phyloP scores from a whole-genome alignment of 2,113 vertebrate species.

The Saimiri boliviensis region DNA sequence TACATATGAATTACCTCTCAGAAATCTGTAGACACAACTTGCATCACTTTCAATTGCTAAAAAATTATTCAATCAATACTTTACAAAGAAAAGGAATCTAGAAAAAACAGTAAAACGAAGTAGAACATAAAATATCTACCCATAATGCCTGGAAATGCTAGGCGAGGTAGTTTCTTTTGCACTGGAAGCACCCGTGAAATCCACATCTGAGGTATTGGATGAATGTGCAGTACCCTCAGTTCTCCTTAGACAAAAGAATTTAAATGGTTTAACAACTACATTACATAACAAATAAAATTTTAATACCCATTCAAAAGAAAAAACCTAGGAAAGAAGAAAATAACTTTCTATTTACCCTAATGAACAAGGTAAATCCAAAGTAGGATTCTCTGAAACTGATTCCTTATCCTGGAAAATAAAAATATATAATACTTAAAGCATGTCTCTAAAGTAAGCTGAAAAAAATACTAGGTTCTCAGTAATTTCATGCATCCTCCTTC shows the following conservation, averaged over 20 bases:
- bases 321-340: constrained; percentile 33
- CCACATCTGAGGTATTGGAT: constrained; percentile 95
- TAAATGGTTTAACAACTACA: constrained; percentile 62
- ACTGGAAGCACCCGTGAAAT: constrained; percentile 94
- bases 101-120: constrained; percentile 5
- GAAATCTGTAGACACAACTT: background rate
- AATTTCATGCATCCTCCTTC: background rate
- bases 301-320: constrained; percentile 36
- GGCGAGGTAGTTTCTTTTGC: constrained; percentile 99
- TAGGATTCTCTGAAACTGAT: constrained; percentile 86
- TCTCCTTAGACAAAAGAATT: constrained; percentile 83
- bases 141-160: constrained; percentile 95
- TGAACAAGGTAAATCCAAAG: constrained; percentile 89
- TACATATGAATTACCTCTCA: background rate
- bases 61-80: constrained; percentile 5
- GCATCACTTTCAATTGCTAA: background rate
- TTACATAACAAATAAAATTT: constrained; percentile 70
- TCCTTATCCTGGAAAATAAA: constrained; percentile 82
- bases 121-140: constrained; percentile 83
- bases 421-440: constrained; percentile 43
- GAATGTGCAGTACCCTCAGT: constrained; percentile 91
- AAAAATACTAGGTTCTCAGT: constrained; percentile 21
- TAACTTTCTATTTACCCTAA: constrained; percentile 88
- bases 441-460: background rate
- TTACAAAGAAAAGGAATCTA: constrained; percentile 22